A percentile compares a stretch with the other conserved stretches of the same genome.
Conservation (phyloP, 1,140 invertebrate genomes). For the Aporrectodea caliginosa region DNA sequence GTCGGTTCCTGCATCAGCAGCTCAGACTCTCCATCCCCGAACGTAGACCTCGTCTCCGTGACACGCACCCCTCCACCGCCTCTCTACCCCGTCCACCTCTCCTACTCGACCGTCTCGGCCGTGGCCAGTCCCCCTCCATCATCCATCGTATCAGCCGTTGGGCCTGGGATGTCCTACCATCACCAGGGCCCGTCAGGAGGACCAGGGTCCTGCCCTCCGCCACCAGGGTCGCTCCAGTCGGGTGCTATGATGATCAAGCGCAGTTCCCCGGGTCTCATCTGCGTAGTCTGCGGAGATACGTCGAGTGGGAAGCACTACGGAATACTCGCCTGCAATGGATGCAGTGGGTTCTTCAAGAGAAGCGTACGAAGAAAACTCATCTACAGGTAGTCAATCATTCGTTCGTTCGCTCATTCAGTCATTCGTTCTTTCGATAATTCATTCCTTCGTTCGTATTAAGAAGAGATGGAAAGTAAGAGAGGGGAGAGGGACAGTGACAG, state of each 20-base stretch:
- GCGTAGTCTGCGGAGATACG: slow-evolving; percentile 93
- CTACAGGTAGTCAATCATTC: slow-evolving; percentile 71
- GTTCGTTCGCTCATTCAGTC: slow-evolving; percentile 11
- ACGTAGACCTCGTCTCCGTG: not conserved
- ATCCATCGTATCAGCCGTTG: not conserved
- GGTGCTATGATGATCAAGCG: slow-evolving; percentile 31
- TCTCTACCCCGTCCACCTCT: not conserved
- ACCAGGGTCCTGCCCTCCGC: not conserved
- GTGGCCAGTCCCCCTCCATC: not conserved
- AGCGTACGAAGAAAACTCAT: slow-evolving; percentile 94
- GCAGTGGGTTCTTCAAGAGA: slow-evolving; percentile 97
- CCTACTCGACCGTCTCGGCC: not conserved
- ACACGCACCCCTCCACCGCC: not conserved
- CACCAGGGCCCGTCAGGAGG: slow-evolving; percentile 1
- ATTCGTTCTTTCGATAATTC: no score
- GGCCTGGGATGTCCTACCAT: not conserved
- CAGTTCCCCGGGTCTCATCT: slow-evolving; percentile 58
- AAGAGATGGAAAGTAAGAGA: no score
- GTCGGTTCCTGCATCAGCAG: not conserved
- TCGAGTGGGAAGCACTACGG: slow-evolving; percentile 97
- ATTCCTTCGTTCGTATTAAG: no score
- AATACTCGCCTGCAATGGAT: slow-evolving; percentile 98
- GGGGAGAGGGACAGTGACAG: no score
- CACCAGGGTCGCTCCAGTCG: not conserved
- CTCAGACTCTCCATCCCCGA: not conserved